Percentiles rank a stretch among this genome's conserved stretches.
These are phyloP conservation scores for Momotus momota DNA, from an alignment of 2,797 vertebrate genomes.

Conservation along the genomic window DNA sequence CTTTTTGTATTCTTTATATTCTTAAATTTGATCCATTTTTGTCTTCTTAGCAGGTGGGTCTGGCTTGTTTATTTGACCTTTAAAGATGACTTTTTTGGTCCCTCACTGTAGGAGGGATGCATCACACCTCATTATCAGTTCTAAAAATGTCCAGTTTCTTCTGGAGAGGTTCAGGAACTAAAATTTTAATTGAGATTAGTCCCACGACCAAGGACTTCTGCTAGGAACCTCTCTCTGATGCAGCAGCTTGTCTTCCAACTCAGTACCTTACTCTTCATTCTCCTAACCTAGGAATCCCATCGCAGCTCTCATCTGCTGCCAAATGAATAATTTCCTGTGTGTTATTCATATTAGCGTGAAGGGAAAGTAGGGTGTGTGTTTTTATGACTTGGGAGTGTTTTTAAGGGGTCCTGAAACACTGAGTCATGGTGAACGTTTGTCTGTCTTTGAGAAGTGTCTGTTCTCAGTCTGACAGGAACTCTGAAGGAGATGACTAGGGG, in stretches of 20 bases:
- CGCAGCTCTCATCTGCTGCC: neutral
- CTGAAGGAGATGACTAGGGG: neutral
- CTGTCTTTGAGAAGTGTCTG: constrained; percentile 2
- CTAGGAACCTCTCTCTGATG: neutral
- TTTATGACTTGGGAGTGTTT: constrained; percentile 34
- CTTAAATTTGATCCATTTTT: neutral
- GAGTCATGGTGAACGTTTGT: neutral
- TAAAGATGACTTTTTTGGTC: neutral
- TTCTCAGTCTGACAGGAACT: neutral
- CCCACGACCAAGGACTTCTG: neutral
- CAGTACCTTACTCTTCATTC: neutral
- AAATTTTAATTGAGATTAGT: neutral
- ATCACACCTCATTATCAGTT: neutral
- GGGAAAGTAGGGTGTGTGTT: constrained; percentile 33
- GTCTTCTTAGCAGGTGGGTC: neutral
- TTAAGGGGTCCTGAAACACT: constrained; percentile 18
- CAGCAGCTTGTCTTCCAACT: neutral
- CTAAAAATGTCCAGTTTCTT: neutral
- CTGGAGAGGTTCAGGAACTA: neutral
- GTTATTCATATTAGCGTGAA: neutral
- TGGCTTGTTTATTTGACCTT: neutral
- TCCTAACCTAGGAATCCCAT: neutral
- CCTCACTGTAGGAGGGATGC: neutral
- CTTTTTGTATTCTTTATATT: neutral
- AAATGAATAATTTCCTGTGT: neutral